Conservation (phyloP, 92 coral and sea anemone genomes). For the Muricea muricata region DNA sequence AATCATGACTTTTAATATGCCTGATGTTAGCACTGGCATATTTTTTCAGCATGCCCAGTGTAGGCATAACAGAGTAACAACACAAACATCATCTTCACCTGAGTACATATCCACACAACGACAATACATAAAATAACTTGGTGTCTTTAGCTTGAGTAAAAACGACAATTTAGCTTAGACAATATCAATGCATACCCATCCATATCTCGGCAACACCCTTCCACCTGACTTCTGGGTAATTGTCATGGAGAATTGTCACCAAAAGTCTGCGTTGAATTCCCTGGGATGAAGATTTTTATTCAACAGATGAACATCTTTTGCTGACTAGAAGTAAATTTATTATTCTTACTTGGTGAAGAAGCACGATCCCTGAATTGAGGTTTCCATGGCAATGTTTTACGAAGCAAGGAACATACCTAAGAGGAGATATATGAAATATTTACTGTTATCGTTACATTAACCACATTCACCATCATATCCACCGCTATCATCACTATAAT, state of each 20-base stretch:
- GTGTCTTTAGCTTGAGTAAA: too few relatives aligned
- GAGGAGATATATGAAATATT: background rate
- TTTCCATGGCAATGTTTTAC: constrained; percentile 76
- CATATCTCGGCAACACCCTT: constrained; percentile 73
- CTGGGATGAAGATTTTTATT: constrained; percentile 40
- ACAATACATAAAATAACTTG: too few relatives aligned
- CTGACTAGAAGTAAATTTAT: background rate
- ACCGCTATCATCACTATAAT: background rate
- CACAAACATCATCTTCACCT: too few relatives aligned
- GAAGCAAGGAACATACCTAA: constrained; percentile 90
- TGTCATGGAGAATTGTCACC: constrained; percentile 93
- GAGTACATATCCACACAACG: too few relatives aligned
- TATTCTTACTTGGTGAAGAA: constrained; percentile 86
- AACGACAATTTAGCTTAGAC: too few relatives aligned
- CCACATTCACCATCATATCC: background rate
- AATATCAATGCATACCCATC: constrained; percentile 82
- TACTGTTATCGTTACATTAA: background rate
- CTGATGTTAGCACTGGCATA: too few relatives aligned
- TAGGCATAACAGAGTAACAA: too few relatives aligned
- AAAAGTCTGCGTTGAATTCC: constrained; percentile 95
- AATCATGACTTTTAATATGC: too few relatives aligned
- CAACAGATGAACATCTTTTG: background rate
- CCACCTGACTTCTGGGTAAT: constrained; percentile 88
- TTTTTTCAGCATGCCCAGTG: too few relatives aligned
- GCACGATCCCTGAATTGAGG: constrained; percentile 75